Base-by-base conservation (phyloP, 1,140 invertebrate genomes). In the Gonatopus flavifemur region DNA sequence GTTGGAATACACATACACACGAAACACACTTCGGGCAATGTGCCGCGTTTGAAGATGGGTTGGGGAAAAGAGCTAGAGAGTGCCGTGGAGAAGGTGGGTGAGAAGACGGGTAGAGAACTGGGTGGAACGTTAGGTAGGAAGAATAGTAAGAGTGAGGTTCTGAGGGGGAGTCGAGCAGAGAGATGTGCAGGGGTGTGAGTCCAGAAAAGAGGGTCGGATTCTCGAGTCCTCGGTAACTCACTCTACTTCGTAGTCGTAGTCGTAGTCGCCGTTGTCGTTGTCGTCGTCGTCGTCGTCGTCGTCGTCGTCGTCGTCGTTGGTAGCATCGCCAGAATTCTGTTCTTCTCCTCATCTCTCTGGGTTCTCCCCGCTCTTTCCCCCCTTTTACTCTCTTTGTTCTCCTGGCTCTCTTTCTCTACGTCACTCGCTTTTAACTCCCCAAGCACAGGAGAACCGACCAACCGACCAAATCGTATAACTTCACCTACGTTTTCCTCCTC, bases 131-230 rank as follows among this genome's bases (percentile, higher is more conserved):
- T 57, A 42, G 58, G 49, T 53, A 53, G 52, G 47, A 49, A 55
- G 50, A 66, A 57, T 56, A 50, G 62, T 45, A 35, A 49, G 43
- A 53, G 54, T 49, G 31, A 51, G 52, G 12, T 21, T 13, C 13
- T 13, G 20, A 39, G 35, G 24, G 16, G 30, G 58, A 57, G 43
- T 59, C 45, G 57, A 55, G 57, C 22, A 25, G 8, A 12, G 33
- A 46, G 41, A 63, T 61, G 64, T 64, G 58, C 64, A 55, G 61
- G 69, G 66, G 71, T 72, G 67, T 69, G 71, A 72, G 70, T 72
- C 67, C 69, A 72, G 72, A 74, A 72, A 73, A 71, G 72, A 73
- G 70, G 72, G 67, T 72, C 70, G 67, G 66, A 70, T 70, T 67
- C 61, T 46, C 58, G 69, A 70, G 67, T 67, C 66, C 64, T 69